Conservation (phyloP, 1,140 invertebrate genomes). For the Odontomachus brunneus region DNA sequence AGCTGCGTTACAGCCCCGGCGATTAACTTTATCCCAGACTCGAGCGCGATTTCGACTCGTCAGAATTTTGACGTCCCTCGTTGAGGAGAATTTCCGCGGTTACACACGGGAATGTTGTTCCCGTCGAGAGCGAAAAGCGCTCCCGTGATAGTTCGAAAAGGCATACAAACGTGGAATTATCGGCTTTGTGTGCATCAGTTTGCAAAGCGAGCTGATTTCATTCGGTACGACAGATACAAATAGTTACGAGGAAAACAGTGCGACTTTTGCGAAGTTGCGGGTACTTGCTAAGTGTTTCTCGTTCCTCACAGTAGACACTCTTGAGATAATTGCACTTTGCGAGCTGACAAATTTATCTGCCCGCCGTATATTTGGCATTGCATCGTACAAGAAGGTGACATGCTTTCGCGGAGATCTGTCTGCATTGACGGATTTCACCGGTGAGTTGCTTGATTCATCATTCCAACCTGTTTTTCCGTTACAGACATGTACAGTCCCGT, state of each 20-base stretch:
- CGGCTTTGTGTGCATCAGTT: neutral
- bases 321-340: too few species aligned
- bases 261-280: neutral
- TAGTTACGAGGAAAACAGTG: neutral
- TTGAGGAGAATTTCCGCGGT: too few species aligned
- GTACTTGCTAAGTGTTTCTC: neutral
- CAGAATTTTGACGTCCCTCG: neutral
- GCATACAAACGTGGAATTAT: neutral
- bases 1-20: neutral
- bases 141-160: neutral
- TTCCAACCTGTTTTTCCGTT: neutral
- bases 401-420: neutral
- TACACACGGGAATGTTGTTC: too few species aligned
- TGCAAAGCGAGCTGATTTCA: neutral
- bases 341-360: neutral
- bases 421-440: neutral
- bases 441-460: neutral
- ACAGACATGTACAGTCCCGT: slow-evolving; percentile 8
- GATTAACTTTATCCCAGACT: slow-evolving; percentile 11
- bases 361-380: neutral
- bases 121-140: neutral
- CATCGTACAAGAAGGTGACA: too few species aligned
- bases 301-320: neutral
- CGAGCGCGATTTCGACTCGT: neutral
- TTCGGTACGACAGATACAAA: neutral